Percentiles rank a stretch among this genome's conserved stretches.
phyloP scores from a whole-genome alignment of 2,797 vertebrate species.

The Acanthopagrus latus region DNA sequence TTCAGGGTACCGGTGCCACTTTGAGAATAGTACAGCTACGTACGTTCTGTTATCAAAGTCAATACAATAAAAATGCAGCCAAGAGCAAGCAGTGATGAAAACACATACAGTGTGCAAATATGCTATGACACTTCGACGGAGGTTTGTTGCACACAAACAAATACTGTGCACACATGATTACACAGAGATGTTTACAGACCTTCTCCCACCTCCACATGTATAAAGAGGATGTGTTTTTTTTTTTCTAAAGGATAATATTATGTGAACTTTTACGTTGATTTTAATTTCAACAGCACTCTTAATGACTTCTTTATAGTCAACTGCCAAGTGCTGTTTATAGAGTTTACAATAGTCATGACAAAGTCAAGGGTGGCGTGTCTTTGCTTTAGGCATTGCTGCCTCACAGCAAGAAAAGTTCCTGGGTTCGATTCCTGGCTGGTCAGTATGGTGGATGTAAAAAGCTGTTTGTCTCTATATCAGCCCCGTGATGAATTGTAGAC shows the following conservation, averaged over 20 bases:
- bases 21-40: constrained; percentile 12
- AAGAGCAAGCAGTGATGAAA: constrained; percentile 9
- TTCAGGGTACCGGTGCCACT: constrained; percentile 14
- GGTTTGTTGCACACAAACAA: background rate
- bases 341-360: background rate
- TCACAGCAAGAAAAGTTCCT: no score
- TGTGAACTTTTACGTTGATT: background rate
- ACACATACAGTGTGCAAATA: constrained; percentile 11
- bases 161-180: background rate
- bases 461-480: no score
- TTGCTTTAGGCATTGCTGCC: no score
- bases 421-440: no score
- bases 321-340: background rate
- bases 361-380: no score
- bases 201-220: background rate
- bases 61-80: constrained; percentile 29
- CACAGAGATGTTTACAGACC: background rate
- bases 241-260: background rate
- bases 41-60: constrained; percentile 30
- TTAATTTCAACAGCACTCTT: background rate
- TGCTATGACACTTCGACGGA: constrained; percentile 8
- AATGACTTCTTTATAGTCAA: background rate
- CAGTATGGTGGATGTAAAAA: no score
- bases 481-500: no score
- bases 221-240: background rate